phyloP scores from a whole-genome alignment of 2,113 vertebrate species.

The Orthochromis indermauri region DNA sequence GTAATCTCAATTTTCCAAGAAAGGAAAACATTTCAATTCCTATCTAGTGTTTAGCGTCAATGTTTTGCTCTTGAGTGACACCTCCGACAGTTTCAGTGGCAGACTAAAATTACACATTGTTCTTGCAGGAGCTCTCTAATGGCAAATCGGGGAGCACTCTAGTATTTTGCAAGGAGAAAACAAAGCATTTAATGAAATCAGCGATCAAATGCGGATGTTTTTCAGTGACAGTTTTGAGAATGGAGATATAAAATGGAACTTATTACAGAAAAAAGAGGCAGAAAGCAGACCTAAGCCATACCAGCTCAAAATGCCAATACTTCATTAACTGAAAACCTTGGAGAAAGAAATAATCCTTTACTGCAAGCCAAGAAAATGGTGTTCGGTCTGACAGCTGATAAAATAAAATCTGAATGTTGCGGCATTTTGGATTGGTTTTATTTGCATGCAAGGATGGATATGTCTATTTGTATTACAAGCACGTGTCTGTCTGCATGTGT shows the following conservation, averaged over 20 bases:
- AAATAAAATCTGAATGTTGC: not conserved
- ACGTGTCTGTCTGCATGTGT: not conserved
- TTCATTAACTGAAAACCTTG: not conserved
- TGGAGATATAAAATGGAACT: not conserved
- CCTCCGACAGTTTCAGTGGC: constrained; percentile 9
- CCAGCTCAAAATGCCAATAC: not conserved
- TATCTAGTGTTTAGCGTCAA: not conserved
- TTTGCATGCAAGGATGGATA: not conserved
- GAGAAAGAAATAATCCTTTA: not conserved
- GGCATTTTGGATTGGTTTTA: not conserved
- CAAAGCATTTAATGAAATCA: constrained; percentile 39
- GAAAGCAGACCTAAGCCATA: not conserved
- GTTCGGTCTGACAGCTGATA: not conserved
- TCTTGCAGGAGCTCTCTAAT: constrained; percentile 23
- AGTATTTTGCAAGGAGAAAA: constrained; percentile 1
- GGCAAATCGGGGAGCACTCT: constrained; percentile 33
- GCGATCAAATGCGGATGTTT: constrained; percentile 17
- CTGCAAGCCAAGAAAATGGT: not conserved
- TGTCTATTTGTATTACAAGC: not conserved
- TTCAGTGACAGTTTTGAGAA: constrained; percentile 16
- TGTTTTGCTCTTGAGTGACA: constrained; percentile 14
- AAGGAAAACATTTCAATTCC: not conserved
- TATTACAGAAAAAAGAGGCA: not conserved
- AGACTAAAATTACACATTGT: constrained; percentile 36
- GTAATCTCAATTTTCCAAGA: not conserved